Evolutionary conservation across 2,797 vertebrate species (phyloP).

Genomic region (Cuculus canorus): DNA sequence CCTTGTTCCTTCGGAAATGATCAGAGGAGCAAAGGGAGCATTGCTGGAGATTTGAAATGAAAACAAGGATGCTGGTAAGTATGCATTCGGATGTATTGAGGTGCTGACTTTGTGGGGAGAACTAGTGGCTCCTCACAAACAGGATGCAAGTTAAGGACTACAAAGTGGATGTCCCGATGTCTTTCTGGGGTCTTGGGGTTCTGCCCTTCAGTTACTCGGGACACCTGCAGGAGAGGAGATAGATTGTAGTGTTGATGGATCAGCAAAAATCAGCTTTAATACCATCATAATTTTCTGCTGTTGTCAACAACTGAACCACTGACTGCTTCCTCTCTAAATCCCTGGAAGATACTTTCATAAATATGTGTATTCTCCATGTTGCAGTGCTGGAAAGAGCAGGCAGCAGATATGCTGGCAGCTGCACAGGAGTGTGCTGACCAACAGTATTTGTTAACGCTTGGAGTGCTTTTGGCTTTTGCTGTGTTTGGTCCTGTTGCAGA

Average conservation of each 20-base stretch:
- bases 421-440: no score
- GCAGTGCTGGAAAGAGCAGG: no score
- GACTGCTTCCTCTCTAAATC: conserved; percentile 33
- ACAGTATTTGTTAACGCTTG: no score
- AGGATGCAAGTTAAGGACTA: background rate
- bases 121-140: background rate
- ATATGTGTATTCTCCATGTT: no score
- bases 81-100: background rate
- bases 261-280: background rate
- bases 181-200: background rate
- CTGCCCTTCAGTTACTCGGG: background rate
- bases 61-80: conserved; percentile 69
- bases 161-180: accelerated
- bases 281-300: background rate
- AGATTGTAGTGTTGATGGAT: background rate
- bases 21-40: conserved; percentile 40
- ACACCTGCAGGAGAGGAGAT: background rate
- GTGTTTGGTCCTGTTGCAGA: no score
- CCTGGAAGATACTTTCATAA: no score
- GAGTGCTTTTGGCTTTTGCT: no score
- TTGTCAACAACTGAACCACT: background rate
- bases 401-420: no score
- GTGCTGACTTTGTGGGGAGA: background rate
- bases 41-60: conserved; percentile 53
- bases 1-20: conserved; percentile 66